Evolutionary conservation across 2,113 vertebrate genomes (phyloP).

Genomic region (Urocolius indicus): DNA sequence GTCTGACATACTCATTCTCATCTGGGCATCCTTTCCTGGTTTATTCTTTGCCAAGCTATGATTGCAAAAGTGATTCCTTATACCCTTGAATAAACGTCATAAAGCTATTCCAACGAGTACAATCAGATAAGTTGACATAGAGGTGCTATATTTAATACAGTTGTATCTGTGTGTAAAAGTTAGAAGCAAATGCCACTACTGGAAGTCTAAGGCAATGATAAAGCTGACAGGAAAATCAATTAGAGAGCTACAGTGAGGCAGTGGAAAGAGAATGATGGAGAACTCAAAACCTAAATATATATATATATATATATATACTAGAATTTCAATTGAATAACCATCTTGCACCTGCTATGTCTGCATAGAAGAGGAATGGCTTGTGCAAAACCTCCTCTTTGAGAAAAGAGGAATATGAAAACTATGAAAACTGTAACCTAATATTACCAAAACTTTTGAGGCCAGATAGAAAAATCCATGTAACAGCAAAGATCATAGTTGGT

Average conservation of each 20-base stretch:
- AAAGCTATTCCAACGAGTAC: constrained; percentile 6
- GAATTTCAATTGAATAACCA: constrained; percentile 41
- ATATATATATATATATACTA: background rate
- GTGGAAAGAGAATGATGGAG: constrained; percentile 41
- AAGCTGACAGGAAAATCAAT: constrained; percentile 43
- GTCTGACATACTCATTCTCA: constrained; percentile 36
- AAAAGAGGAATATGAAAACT: background rate
- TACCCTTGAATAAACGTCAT: background rate
- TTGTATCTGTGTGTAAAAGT: background rate
- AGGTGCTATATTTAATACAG: background rate
- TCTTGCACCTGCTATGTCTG: constrained; percentile 24
- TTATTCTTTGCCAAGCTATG: constrained; percentile 43
- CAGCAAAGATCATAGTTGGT: background rate
- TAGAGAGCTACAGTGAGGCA: background rate
- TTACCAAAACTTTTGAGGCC: background rate
- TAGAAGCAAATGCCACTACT: background rate
- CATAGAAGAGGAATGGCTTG: background rate
- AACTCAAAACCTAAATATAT: background rate
- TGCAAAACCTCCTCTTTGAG: background rate
- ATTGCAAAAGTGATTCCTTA: constrained; percentile 32
- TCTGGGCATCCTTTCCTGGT: constrained; percentile 27
- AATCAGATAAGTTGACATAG: background rate
- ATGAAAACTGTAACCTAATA: background rate
- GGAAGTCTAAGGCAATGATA: background rate
- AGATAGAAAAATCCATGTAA: background rate